phyloP scores from a whole-genome alignment of 2,797 vertebrate genomes.

The Anableps anableps region DNA sequence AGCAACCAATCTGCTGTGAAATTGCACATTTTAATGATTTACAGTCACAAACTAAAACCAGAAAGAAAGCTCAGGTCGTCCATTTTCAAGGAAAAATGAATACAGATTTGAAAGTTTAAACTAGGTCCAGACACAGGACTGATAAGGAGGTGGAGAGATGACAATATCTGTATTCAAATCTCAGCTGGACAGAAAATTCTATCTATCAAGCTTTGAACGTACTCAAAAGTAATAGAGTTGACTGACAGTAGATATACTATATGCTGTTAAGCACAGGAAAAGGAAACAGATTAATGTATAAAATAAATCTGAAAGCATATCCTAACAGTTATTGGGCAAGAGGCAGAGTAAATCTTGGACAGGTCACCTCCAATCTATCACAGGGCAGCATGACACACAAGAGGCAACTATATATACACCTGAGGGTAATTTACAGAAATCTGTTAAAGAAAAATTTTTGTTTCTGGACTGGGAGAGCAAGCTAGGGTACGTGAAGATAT shows the following conservation, averaged over 20 bases:
- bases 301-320: background rate
- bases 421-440: background rate
- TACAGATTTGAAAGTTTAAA: background rate
- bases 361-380: background rate
- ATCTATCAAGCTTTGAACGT: background rate
- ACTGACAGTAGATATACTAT: background rate
- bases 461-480: background rate
- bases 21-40: background rate
- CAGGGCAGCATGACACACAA: background rate
- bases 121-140: background rate
- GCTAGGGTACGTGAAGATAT: background rate
- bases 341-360: background rate
- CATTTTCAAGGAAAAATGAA: background rate
- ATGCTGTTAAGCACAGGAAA: background rate
- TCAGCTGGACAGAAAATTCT: too few relatives aligned
- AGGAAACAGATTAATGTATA: background rate
- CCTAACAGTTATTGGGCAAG: background rate
- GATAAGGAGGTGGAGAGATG: too few relatives aligned
- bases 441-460: background rate
- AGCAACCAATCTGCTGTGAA: background rate
- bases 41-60: background rate
- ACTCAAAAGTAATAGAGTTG: background rate
- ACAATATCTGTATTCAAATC: too few relatives aligned
- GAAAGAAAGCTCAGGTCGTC: background rate
- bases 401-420: conserved; percentile 4